These are phyloP conservation scores for Caenorhabditis becei DNA, from an alignment of 2,888 invertebrate genomes.

Conservation along the genomic window DNA sequence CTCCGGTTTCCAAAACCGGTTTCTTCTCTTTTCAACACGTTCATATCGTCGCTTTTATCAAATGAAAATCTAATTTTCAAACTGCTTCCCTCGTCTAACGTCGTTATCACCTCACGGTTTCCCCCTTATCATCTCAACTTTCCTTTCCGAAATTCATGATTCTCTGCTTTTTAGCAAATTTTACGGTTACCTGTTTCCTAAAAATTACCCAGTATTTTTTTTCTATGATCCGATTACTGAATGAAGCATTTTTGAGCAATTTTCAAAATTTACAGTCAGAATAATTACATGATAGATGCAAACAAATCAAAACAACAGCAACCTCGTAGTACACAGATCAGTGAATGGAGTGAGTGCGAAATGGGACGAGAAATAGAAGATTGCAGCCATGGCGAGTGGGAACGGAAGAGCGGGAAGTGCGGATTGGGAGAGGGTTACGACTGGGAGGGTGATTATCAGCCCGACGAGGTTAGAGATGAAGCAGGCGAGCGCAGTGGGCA, in stretches of 20 bases:
- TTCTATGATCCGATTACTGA: too few relatives aligned
- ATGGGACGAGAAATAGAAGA: constrained; percentile 55
- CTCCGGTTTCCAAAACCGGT: too few relatives aligned
- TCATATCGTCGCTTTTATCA: too few relatives aligned
- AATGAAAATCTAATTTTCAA: too few relatives aligned
- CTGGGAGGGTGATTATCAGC: constrained; percentile 50
- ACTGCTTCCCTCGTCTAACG: neutral
- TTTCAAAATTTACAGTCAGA: neutral
- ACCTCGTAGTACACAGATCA: constrained; percentile 2
- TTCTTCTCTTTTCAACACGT: too few relatives aligned
- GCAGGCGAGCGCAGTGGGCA: constrained; percentile 33
- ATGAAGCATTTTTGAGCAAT: too few relatives aligned
- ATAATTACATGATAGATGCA: neutral
- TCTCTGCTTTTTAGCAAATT: too few relatives aligned
- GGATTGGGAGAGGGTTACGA: constrained; percentile 41
- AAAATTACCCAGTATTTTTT: too few relatives aligned
- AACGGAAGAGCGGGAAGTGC: constrained; percentile 55
- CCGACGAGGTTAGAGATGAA: constrained; percentile 51
- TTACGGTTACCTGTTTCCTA: too few relatives aligned
- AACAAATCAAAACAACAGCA: constrained; percentile 21
- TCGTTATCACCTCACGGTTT: too few relatives aligned
- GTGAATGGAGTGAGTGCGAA: constrained; percentile 50
- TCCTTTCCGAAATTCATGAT: too few relatives aligned
- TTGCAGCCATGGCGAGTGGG: constrained; percentile 33
- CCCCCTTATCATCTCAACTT: too few relatives aligned